Base-by-base conservation (phyloP, 2,888 invertebrate species). In the Dryococelus australis region DNA sequence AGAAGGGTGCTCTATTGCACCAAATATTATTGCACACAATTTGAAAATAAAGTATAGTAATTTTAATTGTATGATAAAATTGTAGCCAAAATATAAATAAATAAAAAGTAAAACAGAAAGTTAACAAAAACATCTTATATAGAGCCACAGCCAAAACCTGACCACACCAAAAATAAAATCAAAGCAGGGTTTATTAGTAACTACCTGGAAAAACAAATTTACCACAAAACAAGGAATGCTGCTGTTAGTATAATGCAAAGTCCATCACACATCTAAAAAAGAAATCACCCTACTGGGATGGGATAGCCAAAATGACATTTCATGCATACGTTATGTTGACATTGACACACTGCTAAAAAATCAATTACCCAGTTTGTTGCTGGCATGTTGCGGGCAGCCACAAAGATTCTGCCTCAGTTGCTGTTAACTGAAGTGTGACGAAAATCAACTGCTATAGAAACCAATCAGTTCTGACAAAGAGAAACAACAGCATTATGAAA, bases 381-480 rank as follows among this genome's bases (percentile, higher is more conserved):
- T n/a, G 65, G 65, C 65, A 65, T 65, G 65, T 65, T 65, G 65
- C 65, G 24, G 65, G 65, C 65, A 65, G 65, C 24, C 65, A 65
- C 24, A 65, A 20, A 65, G 65, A n/a, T 65, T 65, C 65, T 65
- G 65, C 65, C 65, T 8, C 20, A 65, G 24, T n/a, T n/a, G 6
- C 8, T 65, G 65, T 16, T 65, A 20, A 65, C 65, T n/a, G 65
- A 24, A 8, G n/a, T 6, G 8, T n/a, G 65, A n/a, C 10, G 65
- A n/a, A 65, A 24, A 65, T 65, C 65, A 65, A 65, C 20, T n/a
- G n/a, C 65, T n/a, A 65, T 65, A 20, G 2, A 20, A 65, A 65
- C 65, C 27, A 86, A 86, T 86, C 86, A 86, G 86, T 86, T 86
- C 86, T 86, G 86, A 80, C 28, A 47, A 86, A 86, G 65, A 86